Evolutionary conservation across 2,113 vertebrate genomes (phyloP).

Genomic region (Galemys pyrenaicus): DNA sequence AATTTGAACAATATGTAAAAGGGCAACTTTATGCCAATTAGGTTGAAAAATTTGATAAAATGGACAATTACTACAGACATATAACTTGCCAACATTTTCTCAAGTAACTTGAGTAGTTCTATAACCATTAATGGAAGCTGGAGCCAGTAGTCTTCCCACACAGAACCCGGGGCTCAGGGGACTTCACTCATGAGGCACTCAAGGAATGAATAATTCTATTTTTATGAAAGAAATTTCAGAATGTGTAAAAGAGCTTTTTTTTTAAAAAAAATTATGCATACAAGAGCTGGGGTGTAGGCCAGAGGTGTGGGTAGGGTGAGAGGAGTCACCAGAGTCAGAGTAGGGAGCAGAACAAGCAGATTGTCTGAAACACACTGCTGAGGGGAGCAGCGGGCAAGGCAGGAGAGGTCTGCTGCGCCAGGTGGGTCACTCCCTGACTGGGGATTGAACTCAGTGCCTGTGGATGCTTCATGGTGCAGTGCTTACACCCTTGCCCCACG

Average conservation of each 20-base stretch:
- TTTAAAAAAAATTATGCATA: no score
- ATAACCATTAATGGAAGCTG: conserved; percentile 24
- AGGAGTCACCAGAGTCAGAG: no score
- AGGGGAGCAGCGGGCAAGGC: no score
- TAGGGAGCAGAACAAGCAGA: no score
- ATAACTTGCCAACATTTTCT: background rate
- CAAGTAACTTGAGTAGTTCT: background rate
- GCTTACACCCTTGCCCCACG: no score
- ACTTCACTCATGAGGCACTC: conserved; percentile 32
- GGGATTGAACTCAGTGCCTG: no score
- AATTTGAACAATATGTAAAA: conserved; percentile 36
- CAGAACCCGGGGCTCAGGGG: background rate
- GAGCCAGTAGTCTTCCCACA: background rate
- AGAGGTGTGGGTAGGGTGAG: background rate
- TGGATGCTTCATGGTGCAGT: no score
- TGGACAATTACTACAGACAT: background rate
- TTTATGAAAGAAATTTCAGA: conserved; percentile 23
- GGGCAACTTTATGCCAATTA: conserved; percentile 23
- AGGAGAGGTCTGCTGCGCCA: no score
- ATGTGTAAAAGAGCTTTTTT: background rate
- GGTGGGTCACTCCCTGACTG: no score
- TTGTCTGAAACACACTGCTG: no score
- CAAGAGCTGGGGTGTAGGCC: no score
- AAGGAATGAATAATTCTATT: conserved; percentile 44
- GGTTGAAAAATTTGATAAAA: conserved; percentile 2